Percentiles rank a stretch among this genome's conserved stretches.
phyloP scores from a whole-genome alignment of 2,888 invertebrate genomes.

The Caenorhabditis sp. region DNA sequence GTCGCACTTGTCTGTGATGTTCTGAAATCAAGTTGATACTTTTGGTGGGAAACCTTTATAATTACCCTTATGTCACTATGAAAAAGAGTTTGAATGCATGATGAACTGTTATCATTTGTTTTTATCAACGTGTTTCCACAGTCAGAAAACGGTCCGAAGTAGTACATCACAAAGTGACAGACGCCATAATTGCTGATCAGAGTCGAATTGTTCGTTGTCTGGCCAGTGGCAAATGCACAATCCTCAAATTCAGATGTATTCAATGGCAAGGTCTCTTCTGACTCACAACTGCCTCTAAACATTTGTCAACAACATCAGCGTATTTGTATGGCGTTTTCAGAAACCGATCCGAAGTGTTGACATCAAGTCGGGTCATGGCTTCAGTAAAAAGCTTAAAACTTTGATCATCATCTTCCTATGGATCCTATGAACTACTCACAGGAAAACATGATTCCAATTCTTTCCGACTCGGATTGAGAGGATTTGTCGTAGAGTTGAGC shows the following conservation, averaged over 20 bases:
- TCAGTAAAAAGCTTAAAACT: too few relatives aligned
- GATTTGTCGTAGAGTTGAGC: neutral
- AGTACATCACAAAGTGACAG: neutral
- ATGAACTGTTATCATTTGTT: neutral
- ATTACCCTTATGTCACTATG: neutral
- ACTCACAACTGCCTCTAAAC: too few relatives aligned
- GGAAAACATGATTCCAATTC: neutral
- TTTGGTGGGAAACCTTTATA: too few relatives aligned
- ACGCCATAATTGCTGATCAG: neutral
- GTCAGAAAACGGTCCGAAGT: neutral
- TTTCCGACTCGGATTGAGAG: neutral
- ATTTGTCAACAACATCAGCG: too few relatives aligned
- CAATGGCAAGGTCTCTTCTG: too few relatives aligned
- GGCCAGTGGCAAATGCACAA: neutral
- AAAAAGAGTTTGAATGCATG: neutral
- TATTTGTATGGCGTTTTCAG: too few relatives aligned
- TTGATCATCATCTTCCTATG: too few relatives aligned
- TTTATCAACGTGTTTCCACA: neutral
- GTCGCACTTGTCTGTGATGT: neutral
- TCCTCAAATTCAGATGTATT: neutral
- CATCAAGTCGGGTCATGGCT: too few relatives aligned
- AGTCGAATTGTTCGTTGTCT: neutral
- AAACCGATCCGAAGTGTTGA: too few relatives aligned
- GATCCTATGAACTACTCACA: too few relatives aligned
- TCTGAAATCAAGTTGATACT: neutral